Evolutionary conservation across 2,888 invertebrate genomes (phyloP).

Genomic region (Rhopalosiphum nymphaeae): DNA sequence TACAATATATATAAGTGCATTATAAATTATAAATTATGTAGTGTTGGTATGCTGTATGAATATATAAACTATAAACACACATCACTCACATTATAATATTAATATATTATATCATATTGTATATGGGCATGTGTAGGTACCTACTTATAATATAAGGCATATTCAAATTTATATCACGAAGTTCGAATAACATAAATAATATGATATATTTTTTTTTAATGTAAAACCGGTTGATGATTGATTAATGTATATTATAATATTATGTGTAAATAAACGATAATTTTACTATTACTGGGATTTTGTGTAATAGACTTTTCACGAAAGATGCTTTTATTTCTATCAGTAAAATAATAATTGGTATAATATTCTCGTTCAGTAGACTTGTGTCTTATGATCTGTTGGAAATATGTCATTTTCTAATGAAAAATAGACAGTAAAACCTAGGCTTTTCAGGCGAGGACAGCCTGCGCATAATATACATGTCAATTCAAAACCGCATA

Average conservation of each 20-base stretch:
- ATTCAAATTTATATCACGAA: background rate
- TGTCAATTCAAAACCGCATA: conserved; percentile 26
- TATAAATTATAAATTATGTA: background rate
- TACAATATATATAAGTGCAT: background rate
- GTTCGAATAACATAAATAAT: background rate
- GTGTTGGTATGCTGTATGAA: background rate
- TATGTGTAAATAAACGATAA: background rate
- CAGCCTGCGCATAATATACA: background rate
- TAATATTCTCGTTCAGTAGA: background rate
- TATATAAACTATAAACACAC: background rate
- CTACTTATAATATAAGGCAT: background rate
- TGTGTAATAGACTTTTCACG: background rate
- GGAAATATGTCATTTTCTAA: background rate
- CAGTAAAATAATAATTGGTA: background rate
- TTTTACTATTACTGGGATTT: background rate
- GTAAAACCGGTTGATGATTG: background rate
- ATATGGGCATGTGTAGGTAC: background rate
- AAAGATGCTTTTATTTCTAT: background rate
- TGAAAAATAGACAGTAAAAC: background rate
- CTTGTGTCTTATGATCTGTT: background rate
- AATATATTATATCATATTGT: background rate
- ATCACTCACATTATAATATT: background rate
- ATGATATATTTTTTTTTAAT: background rate
- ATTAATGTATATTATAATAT: background rate
- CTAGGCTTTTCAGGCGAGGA: conserved; percentile 27